phyloP scores from a whole-genome alignment of 1,140 invertebrate genomes.

The Aphelenchoides fujianensis region DNA sequence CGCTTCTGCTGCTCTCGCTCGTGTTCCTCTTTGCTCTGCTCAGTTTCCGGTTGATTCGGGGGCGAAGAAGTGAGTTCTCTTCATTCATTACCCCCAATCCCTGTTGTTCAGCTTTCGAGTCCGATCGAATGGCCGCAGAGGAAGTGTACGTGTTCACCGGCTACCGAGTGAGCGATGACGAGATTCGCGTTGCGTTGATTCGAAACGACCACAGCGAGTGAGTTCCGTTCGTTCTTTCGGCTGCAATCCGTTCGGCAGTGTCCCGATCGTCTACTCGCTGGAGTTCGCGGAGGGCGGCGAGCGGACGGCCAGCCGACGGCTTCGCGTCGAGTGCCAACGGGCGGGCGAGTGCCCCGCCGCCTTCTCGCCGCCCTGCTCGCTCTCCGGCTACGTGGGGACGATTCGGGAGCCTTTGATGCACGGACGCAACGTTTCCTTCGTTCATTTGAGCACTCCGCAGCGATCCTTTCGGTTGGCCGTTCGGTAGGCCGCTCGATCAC shows the following conservation, averaged over 20 bases:
- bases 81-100: not conserved
- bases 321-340: conserved; percentile 10
- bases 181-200: conserved; percentile 20
- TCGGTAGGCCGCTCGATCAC: not conserved
- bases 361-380: conserved; percentile 4
- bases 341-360: conserved; percentile 13
- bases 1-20: not conserved
- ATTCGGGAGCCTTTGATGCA: not conserved
- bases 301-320: not conserved
- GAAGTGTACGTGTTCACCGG: conserved; percentile 11
- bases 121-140: not conserved
- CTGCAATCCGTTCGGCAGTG: not conserved
- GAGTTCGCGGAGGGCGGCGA: not conserved
- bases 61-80: not conserved
- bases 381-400: conserved; percentile 23
- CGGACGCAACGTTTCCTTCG: not conserved
- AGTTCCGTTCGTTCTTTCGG: not conserved
- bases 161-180: conserved; percentile 24
- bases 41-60: not conserved
- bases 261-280: not conserved
- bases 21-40: not conserved
- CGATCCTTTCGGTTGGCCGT: not conserved
- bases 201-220: not conserved
- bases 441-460: not conserved
- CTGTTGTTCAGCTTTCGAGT: not conserved